These are phyloP conservation scores for Tinea semifulvella DNA, from an alignment of 2,888 invertebrate species.

Conservation along the genomic window DNA sequence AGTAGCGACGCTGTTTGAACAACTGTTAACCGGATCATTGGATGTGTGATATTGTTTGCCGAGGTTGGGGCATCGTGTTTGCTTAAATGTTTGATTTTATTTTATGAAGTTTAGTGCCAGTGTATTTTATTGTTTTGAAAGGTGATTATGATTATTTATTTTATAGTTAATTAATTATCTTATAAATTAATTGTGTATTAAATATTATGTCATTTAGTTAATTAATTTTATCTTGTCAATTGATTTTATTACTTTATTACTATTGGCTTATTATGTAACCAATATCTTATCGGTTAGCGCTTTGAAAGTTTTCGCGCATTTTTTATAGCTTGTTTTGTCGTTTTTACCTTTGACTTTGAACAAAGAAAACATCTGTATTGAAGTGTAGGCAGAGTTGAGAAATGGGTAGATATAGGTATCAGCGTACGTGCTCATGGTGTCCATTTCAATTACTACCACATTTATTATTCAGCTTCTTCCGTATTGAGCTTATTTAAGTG, in stretches of 20 bases:
- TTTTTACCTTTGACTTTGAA: neutral
- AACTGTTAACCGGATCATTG: constrained; percentile 65
- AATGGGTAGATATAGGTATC: neutral
- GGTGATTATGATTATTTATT: constrained; percentile 6
- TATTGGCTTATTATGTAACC: constrained; percentile 3
- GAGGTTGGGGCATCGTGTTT: constrained; percentile 54
- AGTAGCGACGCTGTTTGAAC: constrained; percentile 51
- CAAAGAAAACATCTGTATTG: constrained; percentile 3
- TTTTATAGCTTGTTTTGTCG: neutral
- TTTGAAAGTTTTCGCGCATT: constrained; percentile 6
- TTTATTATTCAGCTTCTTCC: constrained; percentile 2
- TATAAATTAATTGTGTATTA: constrained; percentile 1
- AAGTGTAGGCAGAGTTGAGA: neutral
- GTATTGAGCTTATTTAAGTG: constrained; percentile 2
- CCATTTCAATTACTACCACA: constrained; percentile 4
- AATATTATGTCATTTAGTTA: neutral
- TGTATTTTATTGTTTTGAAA: constrained; percentile 2
- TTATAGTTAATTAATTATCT: neutral
- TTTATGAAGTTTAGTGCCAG: constrained; percentile 32
- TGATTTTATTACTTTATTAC: neutral
- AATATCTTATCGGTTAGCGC: neutral
- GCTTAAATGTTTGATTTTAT: constrained; percentile 54
- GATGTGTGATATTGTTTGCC: constrained; percentile 58
- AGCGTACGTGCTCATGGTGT: neutral
- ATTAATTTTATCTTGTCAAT: neutral